Percentiles rank a stretch among this genome's conserved stretches.
Conservation (phyloP, 2,888 invertebrate species). For the Scotopteryx bipunctaria region DNA sequence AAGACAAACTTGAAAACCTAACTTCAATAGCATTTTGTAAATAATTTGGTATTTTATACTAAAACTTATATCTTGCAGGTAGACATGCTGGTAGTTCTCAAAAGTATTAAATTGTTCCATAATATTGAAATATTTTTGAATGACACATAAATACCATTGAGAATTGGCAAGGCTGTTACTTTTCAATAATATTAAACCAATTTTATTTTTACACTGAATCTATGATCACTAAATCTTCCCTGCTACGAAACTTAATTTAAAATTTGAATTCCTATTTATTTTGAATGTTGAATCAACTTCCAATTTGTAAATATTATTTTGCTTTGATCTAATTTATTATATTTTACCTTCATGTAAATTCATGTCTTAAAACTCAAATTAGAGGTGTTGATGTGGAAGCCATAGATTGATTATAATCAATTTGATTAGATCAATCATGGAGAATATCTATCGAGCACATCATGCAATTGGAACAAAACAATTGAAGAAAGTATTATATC, state of each 20-base stretch:
- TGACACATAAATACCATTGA: neutral
- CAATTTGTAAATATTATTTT: conserved; percentile 77
- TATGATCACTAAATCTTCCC: conserved; percentile 28
- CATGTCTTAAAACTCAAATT: conserved; percentile 61
- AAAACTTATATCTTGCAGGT: conserved; percentile 1
- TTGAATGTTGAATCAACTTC: conserved; percentile 35
- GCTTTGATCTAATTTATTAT: conserved; percentile 75
- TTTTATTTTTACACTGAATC: conserved; percentile 18
- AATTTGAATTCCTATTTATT: conserved; percentile 23
- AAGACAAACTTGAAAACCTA: conserved; percentile 13
- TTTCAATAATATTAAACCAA: conserved; percentile 21
- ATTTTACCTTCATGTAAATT: conserved; percentile 55
- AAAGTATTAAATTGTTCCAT: neutral
- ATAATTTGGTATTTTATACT: conserved; percentile 18
- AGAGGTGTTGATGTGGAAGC: conserved; percentile 67
- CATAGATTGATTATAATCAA: conserved; percentile 48
- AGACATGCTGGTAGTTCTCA: neutral
- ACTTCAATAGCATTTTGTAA: conserved; percentile 25
- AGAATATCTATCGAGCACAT: conserved; percentile 48
- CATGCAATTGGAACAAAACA: conserved; percentile 59
- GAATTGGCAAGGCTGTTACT: neutral
- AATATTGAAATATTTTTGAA: neutral
- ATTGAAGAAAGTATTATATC: conserved; percentile 69
- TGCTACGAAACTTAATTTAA: conserved; percentile 27
- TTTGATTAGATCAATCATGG: conserved; percentile 29